These are phyloP conservation scores for Paratrypauchen microcephalus DNA, from an alignment of 2,797 vertebrate species.

Conservation along the genomic window DNA sequence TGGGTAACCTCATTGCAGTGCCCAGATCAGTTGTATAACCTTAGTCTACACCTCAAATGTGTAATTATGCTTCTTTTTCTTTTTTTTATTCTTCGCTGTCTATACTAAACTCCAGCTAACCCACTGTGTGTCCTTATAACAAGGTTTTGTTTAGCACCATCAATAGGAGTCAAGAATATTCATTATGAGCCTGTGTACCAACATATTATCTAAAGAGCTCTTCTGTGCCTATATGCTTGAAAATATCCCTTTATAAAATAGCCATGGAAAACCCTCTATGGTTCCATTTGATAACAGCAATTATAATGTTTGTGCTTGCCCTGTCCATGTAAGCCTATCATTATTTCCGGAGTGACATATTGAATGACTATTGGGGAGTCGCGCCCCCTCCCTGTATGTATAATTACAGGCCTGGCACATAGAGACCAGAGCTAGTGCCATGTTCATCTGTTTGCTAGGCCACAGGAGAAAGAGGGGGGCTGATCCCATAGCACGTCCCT, in stretches of 20 bases:
- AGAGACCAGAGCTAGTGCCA: background rate
- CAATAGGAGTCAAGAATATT: background rate
- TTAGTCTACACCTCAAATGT: background rate
- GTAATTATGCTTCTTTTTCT: background rate
- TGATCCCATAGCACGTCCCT: conserved; percentile 26
- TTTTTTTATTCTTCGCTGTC: background rate
- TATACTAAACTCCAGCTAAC: background rate
- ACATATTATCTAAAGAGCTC: background rate
- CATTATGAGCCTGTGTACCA: conserved; percentile 1
- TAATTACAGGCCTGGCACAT: conserved; percentile 12
- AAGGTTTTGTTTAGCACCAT: background rate
- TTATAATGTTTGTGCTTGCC: conserved; percentile 8
- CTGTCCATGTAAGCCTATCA: background rate
- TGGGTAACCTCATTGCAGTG: too few species aligned
- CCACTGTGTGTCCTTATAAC: background rate
- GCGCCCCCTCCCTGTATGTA: conserved; percentile 4
- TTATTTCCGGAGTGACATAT: conserved; percentile 2
- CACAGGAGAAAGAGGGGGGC: conserved; percentile 3
- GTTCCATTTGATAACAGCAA: conserved; percentile 5
- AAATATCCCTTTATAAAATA: background rate
- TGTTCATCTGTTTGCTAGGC: conserved; percentile 6
- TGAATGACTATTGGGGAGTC: background rate
- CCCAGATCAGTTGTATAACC: too few species aligned
- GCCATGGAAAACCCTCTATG: background rate
- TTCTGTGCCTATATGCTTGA: background rate